Conservation (phyloP, 2,888 invertebrate species). For the Zaprionus lineosus region DNA sequence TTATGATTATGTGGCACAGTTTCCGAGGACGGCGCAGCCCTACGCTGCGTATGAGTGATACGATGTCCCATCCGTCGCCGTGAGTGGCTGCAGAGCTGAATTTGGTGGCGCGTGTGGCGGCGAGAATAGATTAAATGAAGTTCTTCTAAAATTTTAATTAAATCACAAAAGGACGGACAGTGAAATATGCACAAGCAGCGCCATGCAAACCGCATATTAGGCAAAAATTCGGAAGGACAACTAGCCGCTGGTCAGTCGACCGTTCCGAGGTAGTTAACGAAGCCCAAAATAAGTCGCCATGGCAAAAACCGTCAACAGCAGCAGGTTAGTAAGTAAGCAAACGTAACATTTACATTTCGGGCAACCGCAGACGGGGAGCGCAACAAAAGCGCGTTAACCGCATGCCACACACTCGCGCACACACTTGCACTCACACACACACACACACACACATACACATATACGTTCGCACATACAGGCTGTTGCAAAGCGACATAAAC, state of each 20-base stretch:
- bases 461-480: conserved; percentile 11
- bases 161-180: conserved; percentile 52
- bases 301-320: conserved; percentile 30
- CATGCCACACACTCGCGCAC: conserved; percentile 14
- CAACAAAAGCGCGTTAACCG: conserved; percentile 51
- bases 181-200: conserved; percentile 43
- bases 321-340: conserved; percentile 50
- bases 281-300: conserved; percentile 23
- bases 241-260: conserved; percentile 1
- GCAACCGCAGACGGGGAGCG: conserved; percentile 61
- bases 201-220: conserved; percentile 71
- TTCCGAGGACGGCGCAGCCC: conserved; percentile 3
- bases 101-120: conserved; percentile 16
- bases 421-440: not conserved
- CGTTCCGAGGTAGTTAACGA: conserved; percentile 13
- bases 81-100: not conserved
- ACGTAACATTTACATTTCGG: conserved; percentile 73
- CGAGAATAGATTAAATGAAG: conserved; percentile 34
- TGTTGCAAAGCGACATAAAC: conserved; percentile 40
- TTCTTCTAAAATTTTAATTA: conserved; percentile 57
- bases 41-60: conserved; percentile 60
- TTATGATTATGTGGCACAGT: conserved; percentile 11
- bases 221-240: conserved; percentile 28
- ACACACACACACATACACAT: not conserved
- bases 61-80: conserved; percentile 11